Evolutionary conservation across 2,888 invertebrate genomes (phyloP).

Genomic region (Cyclophora punctaria): DNA sequence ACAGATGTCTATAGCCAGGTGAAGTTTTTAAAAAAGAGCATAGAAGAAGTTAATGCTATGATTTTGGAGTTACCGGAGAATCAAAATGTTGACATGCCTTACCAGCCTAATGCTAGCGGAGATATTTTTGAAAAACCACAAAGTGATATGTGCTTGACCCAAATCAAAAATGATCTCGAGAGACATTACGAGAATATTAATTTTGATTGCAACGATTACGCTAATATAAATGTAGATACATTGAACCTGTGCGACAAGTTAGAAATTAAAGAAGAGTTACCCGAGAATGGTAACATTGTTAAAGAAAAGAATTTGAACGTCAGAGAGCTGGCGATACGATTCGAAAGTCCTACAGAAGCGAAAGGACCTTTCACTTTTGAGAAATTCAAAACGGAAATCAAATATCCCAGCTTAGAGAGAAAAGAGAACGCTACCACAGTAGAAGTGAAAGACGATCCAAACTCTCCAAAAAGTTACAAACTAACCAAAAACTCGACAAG

Average conservation of each 20-base stretch:
- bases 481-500: conserved; percentile 78
- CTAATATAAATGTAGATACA: conserved; percentile 54
- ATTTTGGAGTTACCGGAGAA: conserved; percentile 44
- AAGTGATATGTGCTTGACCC: no score
- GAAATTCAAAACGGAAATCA: conserved; percentile 60
- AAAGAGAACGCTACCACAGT: conserved; percentile 30
- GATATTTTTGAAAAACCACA: no score
- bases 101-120: no score
- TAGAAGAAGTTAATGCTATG: conserved; percentile 82
- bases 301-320: conserved; percentile 68
- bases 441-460: conserved; percentile 35
- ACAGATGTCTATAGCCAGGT: conserved; percentile 83
- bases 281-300: conserved; percentile 53
- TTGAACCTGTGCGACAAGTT: conserved; percentile 52
- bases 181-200: conserved; percentile 51
- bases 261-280: conserved; percentile 29
- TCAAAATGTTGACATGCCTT: no score
- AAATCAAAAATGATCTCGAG: conserved; percentile 25
- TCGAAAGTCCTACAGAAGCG: conserved; percentile 78
- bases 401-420: conserved; percentile 51
- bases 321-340: conserved; percentile 77
- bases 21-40: conserved; percentile 82
- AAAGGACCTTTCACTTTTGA: conserved; percentile 74
- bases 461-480: conserved; percentile 72
- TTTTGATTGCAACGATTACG: conserved; percentile 39